Evolutionary conservation across 2,797 vertebrate genomes (phyloP), one percentile per base, ranked within the genome.

Genomic region (Micrastur ruficollis): DNA sequence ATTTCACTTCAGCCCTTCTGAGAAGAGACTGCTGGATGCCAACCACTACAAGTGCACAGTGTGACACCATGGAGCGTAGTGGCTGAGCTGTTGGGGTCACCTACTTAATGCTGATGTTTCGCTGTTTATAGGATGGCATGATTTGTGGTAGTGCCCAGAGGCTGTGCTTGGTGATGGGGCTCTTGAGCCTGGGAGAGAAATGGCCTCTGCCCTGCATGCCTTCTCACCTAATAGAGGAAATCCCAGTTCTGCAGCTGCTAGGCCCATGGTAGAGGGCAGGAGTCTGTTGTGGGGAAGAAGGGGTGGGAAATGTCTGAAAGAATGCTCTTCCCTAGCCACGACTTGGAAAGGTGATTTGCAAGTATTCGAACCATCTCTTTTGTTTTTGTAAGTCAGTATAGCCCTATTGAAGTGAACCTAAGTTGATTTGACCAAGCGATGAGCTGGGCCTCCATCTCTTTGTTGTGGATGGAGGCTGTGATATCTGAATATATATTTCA

Each of bases 11-110:
- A 91, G 1, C 49, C 47, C 25, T 61, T 9, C 53, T 67, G 68
- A 59, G 67, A 72, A 79, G n/a, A 92, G 11, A 22, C n/a, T 50
- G 12, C 17, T 89, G 79, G 21, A 38, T 55, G 50, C 23, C 29
- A 80, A 4, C 26, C 8, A 2, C 84, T 67, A 7, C 0, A 1
- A 40, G 4, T 50, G 40, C 46, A 34, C 14, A 8, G 11, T 50
- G 61, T 27, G 59, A 87, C 46, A 52, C 49, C 13, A 4, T 19
- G 22, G 67, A 89, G 49, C 14, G 0, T 1, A 13, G 42, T n/a
- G 46, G 14, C 74, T 27, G 50, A 47, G 31, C 75, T 5, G 2
- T 7, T n/a, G 21, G 26, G 31, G 27, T 81, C 34, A 65, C 59
- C 42, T 58, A 2, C 16, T 29, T 62, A 38, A 47, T 36, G 55